Evolutionary conservation across 2,113 vertebrate genomes (phyloP), one percentile per base, ranked within the genome.

Genomic region (Xiphophorus maculatus): DNA sequence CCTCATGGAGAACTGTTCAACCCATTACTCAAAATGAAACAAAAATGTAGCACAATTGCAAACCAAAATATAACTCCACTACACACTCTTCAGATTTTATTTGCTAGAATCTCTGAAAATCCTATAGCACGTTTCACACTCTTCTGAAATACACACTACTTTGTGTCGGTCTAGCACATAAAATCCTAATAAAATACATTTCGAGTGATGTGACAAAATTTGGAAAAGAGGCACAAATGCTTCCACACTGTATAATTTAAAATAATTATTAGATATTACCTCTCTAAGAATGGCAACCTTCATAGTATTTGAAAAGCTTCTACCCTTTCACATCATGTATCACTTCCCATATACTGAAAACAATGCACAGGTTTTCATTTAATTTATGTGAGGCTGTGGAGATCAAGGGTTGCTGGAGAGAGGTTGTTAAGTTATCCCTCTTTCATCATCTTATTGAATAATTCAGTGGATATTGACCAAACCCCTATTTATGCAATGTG

Each of bases 391-490:
- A 83, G 62, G 62, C 13, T 72, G 17, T 48, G 1, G 75, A 76
- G 83, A 77, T 89, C 58, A 82, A 73, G 66, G 66, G 69, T 74
- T 33, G 64, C 60, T 71, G 66, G 29, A 25, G 30, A 74, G 71
- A 71, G 51, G 66, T 77, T 87, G 88, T 92, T 79, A 82, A 84
- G 66, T 92, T 89, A 87, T 85, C 64, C 67, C 67, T 84, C 61
- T 63, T 88, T 90, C 73, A 88, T 71, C 79, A 78, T 80, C 80
- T 81, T 82, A 73, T 76, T 94, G 89, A 93, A 93, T 94, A 89
- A 93, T 94, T 94, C 85, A 94, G 90, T 84, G 90, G 76, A 83
- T 93, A 92, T 92, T 89, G 91, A 92, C 81, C 76, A 88, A 74
- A 77, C 58, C 68, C 68, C 86, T 92, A 86, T 91, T 92, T 79